Evolutionary conservation across 37 sponge, comb jelly and placozoan species (phyloP), one percentile per base, ranked within the genome.

Genomic region (Spongilla lacustris): DNA sequence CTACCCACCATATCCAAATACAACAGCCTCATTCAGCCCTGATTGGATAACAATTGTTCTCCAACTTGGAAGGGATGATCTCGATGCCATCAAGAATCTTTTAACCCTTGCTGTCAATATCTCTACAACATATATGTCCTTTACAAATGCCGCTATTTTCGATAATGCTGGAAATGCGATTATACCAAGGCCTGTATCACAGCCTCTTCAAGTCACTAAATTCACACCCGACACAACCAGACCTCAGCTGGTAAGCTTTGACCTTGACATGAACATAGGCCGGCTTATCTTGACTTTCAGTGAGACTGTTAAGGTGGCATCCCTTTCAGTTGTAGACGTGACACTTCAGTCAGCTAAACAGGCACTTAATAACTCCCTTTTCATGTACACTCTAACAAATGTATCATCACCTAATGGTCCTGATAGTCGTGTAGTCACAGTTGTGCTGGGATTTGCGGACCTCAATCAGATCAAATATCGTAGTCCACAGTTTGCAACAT

Each of bases 381-480:
- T 36, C 24, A 12, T 70, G 36, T 90, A 92, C 77, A 88, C 90
- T 13, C 88, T 94, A 24, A 89, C 93, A 3, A 70, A 48, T 67
- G 38, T 31, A 23, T 89, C 93, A 33, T 79, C 82, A 36, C 90
- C 97, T 70, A 81, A 87, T 66, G 91, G 90, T 72, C 82, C 67
- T 48, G 97, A 97, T 66, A 86, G 84, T 25, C 86, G 81, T 26
- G 89, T 97, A 76, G 95, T 97, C 0, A 77, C 75, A 9, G 87
- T 97, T 22, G 87, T 74, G 66, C 85, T 97, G 38, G 91, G 97
- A 14, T 94, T 94, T 75, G 82, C 37, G n/a, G 97, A 97, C 77
- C 80, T 97, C 48, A 97, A 97, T 90, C 91, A 84, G 27, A 83
- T 97, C 83, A 97, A 94, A 81, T 94, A 97, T 66, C 73, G 94